Percentiles rank a stretch among this genome's conserved stretches.
These are phyloP conservation scores for Alosa alosa DNA, from an alignment of 2,113 vertebrate species.

Conservation along the genomic window DNA sequence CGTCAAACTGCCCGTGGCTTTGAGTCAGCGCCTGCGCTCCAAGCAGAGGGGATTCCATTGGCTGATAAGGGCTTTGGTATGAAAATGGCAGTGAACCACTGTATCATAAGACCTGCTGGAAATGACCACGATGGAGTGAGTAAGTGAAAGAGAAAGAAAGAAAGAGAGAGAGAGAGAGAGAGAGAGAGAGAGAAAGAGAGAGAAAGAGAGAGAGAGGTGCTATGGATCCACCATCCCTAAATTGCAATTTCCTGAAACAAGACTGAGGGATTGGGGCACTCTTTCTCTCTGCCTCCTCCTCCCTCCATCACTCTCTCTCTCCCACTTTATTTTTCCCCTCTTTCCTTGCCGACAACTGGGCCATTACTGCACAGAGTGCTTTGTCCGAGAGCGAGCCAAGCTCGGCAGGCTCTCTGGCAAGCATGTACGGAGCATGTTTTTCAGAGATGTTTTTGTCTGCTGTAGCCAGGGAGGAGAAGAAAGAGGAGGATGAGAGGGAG, in stretches of 20 bases:
- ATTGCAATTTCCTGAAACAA: conserved; percentile 29
- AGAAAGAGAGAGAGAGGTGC: conserved; percentile 36
- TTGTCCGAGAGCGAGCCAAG: conserved; percentile 8
- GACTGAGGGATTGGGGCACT: conserved; percentile 16
- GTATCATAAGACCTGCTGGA: neutral
- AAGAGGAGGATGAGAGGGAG: neutral
- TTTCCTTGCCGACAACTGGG: conserved; percentile 5
- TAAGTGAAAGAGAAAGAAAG: conserved; percentile 36
- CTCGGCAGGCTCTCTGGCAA: conserved; percentile 42
- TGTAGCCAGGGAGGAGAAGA: conserved; percentile 3
- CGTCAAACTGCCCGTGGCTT: neutral
- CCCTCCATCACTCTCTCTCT: conserved; percentile 23
- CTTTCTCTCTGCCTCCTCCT: neutral
- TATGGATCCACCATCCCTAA: conserved; percentile 1
- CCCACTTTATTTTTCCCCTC: neutral
- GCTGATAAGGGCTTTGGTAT: conserved; percentile 2
- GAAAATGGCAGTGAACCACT: neutral
- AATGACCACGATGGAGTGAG: conserved; percentile 25
- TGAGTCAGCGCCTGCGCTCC: neutral
- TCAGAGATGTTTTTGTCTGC: conserved; percentile 16
- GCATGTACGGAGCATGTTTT: conserved; percentile 52
- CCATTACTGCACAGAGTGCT: conserved; percentile 23
- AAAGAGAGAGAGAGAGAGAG: conserved; percentile 31
- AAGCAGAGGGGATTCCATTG: neutral
- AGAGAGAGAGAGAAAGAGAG: conserved; percentile 23